These are phyloP conservation scores for Drosophila glabriapex DNA, from an alignment of 2,888 invertebrate genomes.

Conservation along the genomic window DNA sequence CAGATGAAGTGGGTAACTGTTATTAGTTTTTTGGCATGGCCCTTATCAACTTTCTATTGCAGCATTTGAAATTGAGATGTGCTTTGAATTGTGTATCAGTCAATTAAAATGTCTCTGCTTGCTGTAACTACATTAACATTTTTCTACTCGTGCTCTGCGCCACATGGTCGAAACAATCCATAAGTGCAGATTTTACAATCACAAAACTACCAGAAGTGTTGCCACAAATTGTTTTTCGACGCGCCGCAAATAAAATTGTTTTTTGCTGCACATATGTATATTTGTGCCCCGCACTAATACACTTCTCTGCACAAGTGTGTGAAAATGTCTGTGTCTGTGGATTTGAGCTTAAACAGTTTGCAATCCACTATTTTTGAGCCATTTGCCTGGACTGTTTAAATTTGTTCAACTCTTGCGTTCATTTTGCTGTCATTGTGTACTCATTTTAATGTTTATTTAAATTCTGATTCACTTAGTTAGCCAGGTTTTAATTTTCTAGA, in stretches of 20 bases:
- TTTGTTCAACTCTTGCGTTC: slow-evolving; percentile 36
- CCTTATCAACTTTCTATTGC: slow-evolving; percentile 12
- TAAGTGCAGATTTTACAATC: slow-evolving; percentile 44
- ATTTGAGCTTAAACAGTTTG: slow-evolving; percentile 3
- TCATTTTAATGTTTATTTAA: not conserved
- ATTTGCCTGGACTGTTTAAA: slow-evolving; percentile 43
- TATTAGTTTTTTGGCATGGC: slow-evolving; percentile 6
- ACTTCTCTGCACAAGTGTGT: slow-evolving; percentile 17
- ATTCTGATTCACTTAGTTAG: not conserved
- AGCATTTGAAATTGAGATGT: slow-evolving; percentile 13
- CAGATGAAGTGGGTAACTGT: slow-evolving; percentile 3
- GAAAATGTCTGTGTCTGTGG: not conserved
- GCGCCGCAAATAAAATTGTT: slow-evolving; percentile 61
- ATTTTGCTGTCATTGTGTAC: not conserved
- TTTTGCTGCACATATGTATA: slow-evolving; percentile 28
- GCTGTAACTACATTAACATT: not conserved
- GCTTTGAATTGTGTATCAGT: slow-evolving; percentile 27
- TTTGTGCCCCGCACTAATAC: slow-evolving; percentile 32
- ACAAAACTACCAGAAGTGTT: slow-evolving; percentile 31
- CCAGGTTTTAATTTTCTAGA: not conserved
- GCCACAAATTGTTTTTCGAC: slow-evolving; percentile 50
- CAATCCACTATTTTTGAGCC: slow-evolving; percentile 26
- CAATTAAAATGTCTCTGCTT: slow-evolving; percentile 1
- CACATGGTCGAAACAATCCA: slow-evolving; percentile 18
- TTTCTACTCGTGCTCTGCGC: not conserved